phyloP scores from a whole-genome alignment of 1,140 invertebrate species.

The Babylonia areolata region DNA sequence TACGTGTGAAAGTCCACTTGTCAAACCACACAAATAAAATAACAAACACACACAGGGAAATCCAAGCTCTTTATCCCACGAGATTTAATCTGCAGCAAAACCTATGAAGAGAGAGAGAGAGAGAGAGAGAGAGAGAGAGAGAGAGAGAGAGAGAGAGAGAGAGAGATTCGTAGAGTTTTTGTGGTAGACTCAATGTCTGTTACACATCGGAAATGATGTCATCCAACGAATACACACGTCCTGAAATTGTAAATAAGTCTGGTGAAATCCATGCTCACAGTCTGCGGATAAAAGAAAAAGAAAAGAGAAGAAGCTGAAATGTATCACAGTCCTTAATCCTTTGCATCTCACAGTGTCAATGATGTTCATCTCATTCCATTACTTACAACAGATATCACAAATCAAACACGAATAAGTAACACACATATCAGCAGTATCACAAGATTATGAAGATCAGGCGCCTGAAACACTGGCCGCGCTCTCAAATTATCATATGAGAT shows the following conservation, averaged over 20 bases:
- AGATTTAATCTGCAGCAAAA: slow-evolving; percentile 1
- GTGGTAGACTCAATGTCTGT: too few species aligned
- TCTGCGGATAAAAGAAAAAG: background rate
- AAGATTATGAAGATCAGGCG: background rate
- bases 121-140: slow-evolving; percentile 11
- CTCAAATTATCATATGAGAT: too few species aligned
- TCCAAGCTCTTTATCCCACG: background rate
- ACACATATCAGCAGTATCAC: too few species aligned
- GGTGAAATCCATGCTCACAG: too few species aligned
- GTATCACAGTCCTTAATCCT: background rate
- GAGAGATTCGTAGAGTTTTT: too few species aligned
- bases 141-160: slow-evolving; percentile 11
- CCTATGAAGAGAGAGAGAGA: background rate
- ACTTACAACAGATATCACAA: background rate
- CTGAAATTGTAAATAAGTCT: too few species aligned
- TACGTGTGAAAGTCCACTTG: background rate
- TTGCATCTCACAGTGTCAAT: background rate
- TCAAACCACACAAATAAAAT: background rate
- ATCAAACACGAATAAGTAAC: background rate
- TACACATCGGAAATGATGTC: too few species aligned
- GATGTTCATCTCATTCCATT: background rate
- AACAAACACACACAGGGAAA: background rate
- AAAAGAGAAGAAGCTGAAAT: background rate
- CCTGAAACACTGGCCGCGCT: background rate
- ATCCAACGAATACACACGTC: too few species aligned